phyloP scores from a whole-genome alignment of 2,797 vertebrate genomes.

The Poliocrania exsul region DNA sequence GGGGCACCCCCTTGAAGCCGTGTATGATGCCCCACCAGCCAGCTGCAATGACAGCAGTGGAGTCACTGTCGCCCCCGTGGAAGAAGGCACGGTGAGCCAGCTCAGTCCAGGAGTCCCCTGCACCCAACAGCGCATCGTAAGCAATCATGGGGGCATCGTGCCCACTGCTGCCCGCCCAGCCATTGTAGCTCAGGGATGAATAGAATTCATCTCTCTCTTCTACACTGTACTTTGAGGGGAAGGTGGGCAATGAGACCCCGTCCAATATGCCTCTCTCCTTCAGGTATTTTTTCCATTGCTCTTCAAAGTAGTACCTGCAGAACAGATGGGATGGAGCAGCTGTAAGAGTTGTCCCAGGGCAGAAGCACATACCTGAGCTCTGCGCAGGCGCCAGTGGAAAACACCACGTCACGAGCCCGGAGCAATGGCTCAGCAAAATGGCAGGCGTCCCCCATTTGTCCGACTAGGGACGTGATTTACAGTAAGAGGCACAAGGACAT shows the following conservation, averaged over 20 bases:
- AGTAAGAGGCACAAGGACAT: background rate
- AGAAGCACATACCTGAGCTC: fast-evolving
- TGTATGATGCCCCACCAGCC: conserved; percentile 84
- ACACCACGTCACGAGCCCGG: fast-evolving
- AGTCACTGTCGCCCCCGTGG: conserved; percentile 84
- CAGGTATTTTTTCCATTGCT: conserved; percentile 80
- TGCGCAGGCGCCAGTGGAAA: fast-evolving
- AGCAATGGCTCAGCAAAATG: background rate
- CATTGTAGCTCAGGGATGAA: conserved; percentile 69
- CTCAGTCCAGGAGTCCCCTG: conserved; percentile 79
- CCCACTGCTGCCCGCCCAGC: conserved; percentile 82
- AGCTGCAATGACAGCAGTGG: conserved; percentile 77
- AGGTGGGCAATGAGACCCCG: conserved; percentile 66
- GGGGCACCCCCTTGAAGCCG: conserved; percentile 73
- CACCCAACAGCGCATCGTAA: conserved; percentile 81
- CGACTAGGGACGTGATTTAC: background rate
- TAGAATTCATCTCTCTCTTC: conserved; percentile 81
- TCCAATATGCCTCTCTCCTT: conserved; percentile 75
- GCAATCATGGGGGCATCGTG: conserved; percentile 87
- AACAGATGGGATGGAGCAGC: fast-evolving
- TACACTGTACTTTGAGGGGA: conserved; percentile 73
- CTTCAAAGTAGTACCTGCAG: conserved; percentile 81
- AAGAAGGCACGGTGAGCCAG: conserved; percentile 81
- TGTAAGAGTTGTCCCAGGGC: background rate
- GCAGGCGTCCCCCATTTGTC: fast-evolving